Conservation (phyloP, 2,888 invertebrate species). For the Hypomecis atomaria region DNA sequence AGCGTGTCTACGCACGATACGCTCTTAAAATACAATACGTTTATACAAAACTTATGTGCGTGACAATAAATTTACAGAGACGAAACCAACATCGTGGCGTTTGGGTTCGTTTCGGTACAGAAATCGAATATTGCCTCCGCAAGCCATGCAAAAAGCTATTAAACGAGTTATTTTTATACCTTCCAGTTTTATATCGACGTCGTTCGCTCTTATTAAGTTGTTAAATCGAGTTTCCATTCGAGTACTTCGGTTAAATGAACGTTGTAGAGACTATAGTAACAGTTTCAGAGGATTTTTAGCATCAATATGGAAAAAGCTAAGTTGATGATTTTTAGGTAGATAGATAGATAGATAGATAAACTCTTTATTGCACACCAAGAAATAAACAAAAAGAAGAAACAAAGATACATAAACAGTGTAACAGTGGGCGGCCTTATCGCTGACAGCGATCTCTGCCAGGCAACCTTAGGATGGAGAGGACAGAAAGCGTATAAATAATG, state of each 20-base stretch:
- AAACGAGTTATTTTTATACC: slow-evolving; percentile 25
- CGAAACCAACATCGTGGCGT: not conserved
- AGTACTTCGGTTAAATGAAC: slow-evolving; percentile 20
- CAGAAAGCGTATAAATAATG: too few relatives aligned
- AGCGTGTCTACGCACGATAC: too few relatives aligned
- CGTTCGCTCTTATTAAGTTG: slow-evolving; percentile 30
- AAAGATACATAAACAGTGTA: too few relatives aligned
- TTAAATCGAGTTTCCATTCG: slow-evolving; percentile 31
- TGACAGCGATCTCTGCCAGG: too few relatives aligned
- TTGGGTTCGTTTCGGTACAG: not conserved
- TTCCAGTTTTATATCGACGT: slow-evolving; percentile 26
- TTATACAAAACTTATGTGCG: not conserved
- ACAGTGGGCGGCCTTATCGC: too few relatives aligned
- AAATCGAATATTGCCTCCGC: slow-evolving; percentile 9
- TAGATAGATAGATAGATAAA: too few relatives aligned
- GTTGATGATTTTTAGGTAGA: too few relatives aligned
- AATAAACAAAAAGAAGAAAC: too few relatives aligned
- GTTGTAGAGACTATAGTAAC: not conserved
- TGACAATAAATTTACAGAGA: slow-evolving; percentile 6
- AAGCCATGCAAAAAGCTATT: slow-evolving; percentile 20
- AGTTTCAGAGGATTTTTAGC: not conserved
- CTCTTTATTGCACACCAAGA: too few relatives aligned
- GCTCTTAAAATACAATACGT: too few relatives aligned
- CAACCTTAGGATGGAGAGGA: too few relatives aligned
- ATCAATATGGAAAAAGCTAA: too few relatives aligned